A percentile compares a stretch with the other conserved stretches of the same genome.
phyloP scores from a whole-genome alignment of 2,888 invertebrate species.

The Ommatoiulus sabulosus region DNA sequence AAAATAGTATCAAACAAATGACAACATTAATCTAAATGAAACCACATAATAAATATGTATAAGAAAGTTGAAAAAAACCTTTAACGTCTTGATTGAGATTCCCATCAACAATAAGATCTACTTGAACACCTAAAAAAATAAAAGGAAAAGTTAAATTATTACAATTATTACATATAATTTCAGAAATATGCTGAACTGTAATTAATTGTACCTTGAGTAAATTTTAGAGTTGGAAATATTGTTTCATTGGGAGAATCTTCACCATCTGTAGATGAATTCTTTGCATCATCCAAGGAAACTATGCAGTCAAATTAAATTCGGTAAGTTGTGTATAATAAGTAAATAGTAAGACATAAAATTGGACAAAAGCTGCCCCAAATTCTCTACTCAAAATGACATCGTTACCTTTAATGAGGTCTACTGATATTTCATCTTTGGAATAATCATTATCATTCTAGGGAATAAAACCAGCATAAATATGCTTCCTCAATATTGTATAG shows the following conservation, averaged over 20 bases:
- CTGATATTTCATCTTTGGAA: conserved; percentile 62
- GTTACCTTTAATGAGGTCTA: conserved; percentile 51
- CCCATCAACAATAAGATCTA: conserved; percentile 53
- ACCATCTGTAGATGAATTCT: conserved; percentile 38
- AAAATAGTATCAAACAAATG: neutral
- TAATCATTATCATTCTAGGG: conserved; percentile 64
- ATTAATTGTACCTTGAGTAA: conserved; percentile 14
- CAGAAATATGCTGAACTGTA: neutral
- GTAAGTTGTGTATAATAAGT: neutral
- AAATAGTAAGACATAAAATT: too few relatives aligned
- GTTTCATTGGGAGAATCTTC: conserved; percentile 51
- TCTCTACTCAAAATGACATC: too few relatives aligned
- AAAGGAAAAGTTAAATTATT: neutral
- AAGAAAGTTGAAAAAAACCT: neutral
- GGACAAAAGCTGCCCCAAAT: too few relatives aligned
- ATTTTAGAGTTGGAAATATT: conserved; percentile 47
- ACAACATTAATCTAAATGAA: neutral
- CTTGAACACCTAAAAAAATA: conserved; percentile 50
- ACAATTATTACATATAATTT: neutral
- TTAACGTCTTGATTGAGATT: conserved; percentile 53
- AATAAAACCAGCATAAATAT: conserved; percentile 55
- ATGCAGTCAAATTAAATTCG: neutral
- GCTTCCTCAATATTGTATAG: neutral
- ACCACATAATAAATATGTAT: neutral
- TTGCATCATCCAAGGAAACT: conserved; percentile 42